Percentiles rank a stretch among this genome's conserved stretches.
phyloP scores from a whole-genome alignment of 2,888 invertebrate genomes.

The Orthosia gracilis region DNA sequence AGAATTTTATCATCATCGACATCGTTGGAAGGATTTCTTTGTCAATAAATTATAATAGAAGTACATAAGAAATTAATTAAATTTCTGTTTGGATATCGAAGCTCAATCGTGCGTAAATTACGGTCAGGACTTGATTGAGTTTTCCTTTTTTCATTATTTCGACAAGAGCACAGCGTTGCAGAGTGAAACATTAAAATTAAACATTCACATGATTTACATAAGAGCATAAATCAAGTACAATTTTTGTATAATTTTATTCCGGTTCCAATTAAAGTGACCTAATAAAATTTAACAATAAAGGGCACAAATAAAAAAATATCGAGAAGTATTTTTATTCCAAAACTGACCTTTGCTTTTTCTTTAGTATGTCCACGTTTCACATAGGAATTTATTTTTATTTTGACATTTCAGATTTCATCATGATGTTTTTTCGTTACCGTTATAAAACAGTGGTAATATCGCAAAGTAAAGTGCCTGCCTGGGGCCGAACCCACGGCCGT shows the following conservation, averaged over 20 bases:
- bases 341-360: background rate
- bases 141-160: conserved; percentile 36
- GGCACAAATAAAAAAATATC: conserved; percentile 2
- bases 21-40: conserved; percentile 71
- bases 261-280: conserved; percentile 9
- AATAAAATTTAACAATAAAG: conserved; percentile 4
- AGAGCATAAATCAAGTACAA: conserved; percentile 4
- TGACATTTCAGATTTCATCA: no score
- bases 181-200: conserved; percentile 8
- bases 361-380: background rate
- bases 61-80: conserved; percentile 78
- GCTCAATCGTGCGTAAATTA: conserved; percentile 72
- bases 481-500: no score
- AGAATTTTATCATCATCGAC: conserved; percentile 73
- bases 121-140: conserved; percentile 60
- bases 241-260: conserved; percentile 38
- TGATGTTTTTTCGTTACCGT: no score
- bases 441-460: no score
- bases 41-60: conserved; percentile 73
- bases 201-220: conserved; percentile 25
- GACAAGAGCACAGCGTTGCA: conserved; percentile 16
- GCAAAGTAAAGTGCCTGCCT: no score
- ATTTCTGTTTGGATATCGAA: conserved; percentile 70
- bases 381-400: background rate
- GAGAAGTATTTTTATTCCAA: conserved; percentile 10